Evolutionary conservation across 35 echinoderm and acorn worm genomes (phyloP).

Genomic region (Apostichopus californicus): DNA sequence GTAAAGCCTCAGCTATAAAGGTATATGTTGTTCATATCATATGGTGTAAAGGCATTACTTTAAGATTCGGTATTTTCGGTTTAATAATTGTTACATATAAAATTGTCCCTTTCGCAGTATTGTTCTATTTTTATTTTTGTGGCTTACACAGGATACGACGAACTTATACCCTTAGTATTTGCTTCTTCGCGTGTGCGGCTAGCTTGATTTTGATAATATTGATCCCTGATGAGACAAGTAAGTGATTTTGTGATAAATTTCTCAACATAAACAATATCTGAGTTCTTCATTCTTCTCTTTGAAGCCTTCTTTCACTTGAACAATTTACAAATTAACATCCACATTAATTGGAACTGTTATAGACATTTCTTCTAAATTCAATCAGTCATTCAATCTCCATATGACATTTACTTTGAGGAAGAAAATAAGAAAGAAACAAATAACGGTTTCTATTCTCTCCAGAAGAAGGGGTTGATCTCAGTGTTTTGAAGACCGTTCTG

Average conservation of each 20-base stretch:
- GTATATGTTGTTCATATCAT: too few relatives aligned
- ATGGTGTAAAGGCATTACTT: too few relatives aligned
- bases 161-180: background rate
- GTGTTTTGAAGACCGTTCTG: background rate
- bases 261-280: too few relatives aligned
- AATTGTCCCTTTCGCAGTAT: too few relatives aligned
- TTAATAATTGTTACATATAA: too few relatives aligned
- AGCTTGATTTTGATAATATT: constrained; percentile 3
- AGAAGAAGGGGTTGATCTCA: constrained; percentile 28
- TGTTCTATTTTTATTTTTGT: background rate
- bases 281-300: too few relatives aligned
- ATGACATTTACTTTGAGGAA: background rate
- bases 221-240: background rate
- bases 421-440: too few relatives aligned
- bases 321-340: too few relatives aligned
- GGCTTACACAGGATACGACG: background rate
- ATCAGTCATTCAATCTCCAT: background rate
- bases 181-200: background rate
- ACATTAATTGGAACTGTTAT: background rate
- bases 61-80: too few relatives aligned
- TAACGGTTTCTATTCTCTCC: background rate
- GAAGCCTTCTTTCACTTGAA: too few relatives aligned
- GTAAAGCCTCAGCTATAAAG: too few relatives aligned
- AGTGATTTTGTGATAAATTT: background rate
- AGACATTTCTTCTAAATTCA: background rate